These are phyloP conservation scores for Hippolais icterina DNA, from an alignment of 2,113 vertebrate species.

Conservation along the genomic window DNA sequence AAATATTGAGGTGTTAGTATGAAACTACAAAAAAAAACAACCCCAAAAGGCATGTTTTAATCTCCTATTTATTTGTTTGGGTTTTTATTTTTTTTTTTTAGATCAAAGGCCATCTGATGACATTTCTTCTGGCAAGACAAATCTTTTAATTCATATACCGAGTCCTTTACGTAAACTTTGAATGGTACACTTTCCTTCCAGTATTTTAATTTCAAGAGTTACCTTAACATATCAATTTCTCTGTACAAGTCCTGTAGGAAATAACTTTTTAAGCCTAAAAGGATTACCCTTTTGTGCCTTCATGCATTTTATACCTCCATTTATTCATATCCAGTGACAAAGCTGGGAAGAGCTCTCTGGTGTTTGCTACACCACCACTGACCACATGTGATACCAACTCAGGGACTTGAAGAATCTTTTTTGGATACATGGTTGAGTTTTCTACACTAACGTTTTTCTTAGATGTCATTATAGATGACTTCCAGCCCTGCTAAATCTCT, in stretches of 20 bases:
- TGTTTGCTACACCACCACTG: not conserved
- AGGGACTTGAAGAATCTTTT: not conserved
- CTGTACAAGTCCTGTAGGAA: not conserved
- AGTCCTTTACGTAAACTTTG: not conserved
- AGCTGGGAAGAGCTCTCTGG: not conserved
- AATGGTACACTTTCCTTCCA: not conserved
- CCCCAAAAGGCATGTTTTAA: not conserved
- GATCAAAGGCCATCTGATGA: not conserved
- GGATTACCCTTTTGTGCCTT: not conserved
- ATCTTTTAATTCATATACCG: not conserved
- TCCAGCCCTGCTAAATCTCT: not conserved
- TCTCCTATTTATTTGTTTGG: not conserved
- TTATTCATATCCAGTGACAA: not conserved
- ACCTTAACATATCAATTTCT: not conserved
- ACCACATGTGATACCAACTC: not conserved
- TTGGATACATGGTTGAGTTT: not conserved
- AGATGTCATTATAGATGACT: not conserved
- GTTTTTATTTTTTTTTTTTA: not conserved
- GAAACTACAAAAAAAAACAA: not conserved
- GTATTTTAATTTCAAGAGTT: not conserved
- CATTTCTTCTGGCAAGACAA: not conserved
- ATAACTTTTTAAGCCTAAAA: not conserved
- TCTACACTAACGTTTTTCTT: not conserved
- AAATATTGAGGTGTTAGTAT: not conserved
- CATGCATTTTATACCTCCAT: not conserved